Base-by-base conservation (phyloP, 2,888 invertebrate species). In the Phrixothrix hirtus region DNA sequence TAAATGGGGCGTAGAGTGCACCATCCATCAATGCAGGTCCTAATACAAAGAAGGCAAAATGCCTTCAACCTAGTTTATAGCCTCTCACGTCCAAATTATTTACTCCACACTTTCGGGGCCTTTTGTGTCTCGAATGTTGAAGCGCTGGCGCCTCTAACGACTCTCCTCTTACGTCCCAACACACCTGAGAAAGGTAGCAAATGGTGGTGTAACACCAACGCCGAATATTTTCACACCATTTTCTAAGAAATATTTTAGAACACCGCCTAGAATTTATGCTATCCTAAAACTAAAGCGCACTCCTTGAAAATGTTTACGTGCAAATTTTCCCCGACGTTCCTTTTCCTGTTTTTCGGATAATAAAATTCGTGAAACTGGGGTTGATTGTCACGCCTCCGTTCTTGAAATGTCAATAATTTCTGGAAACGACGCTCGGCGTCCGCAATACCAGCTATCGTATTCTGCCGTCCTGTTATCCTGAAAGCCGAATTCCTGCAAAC, bases 41-140 rank as follows among this genome's bases (percentile, higher is more conserved):
- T 16, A 32, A 14, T 42, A 49, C 21, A 49, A 31, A 47, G 36
- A 21, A 21, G 60, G 63, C 65, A 55, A 50, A 45, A 78, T 78
- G 68, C 76, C 79, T 69, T 74, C 81, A 65, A 78, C 78, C 71
- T 80, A 79, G 64, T 76, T 81, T 51, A 75, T 81, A 57, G 68
- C 67, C 63, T 71, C 68, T 67, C 69, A 68, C 64, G 69, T 67
- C 60, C 64, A 64, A 69, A 69, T 68, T 68, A 70, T 69, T 69
- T 65, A 56, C 74, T 39, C 71, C 78, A 54, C 73, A 77, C 68
- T 68, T 65, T 65, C 69, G 68, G 66, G 63, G 58, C 61, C 60
- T 67, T 68, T 65, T 66, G 66, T 64, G 81, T 80, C 68, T 79
- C 78, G 70, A 78, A 78, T 78, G 78, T 77, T 66, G 77, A 62